Evolutionary conservation across 2,113 vertebrate genomes (phyloP).

Genomic region (Pangasianodon gigas): DNA sequence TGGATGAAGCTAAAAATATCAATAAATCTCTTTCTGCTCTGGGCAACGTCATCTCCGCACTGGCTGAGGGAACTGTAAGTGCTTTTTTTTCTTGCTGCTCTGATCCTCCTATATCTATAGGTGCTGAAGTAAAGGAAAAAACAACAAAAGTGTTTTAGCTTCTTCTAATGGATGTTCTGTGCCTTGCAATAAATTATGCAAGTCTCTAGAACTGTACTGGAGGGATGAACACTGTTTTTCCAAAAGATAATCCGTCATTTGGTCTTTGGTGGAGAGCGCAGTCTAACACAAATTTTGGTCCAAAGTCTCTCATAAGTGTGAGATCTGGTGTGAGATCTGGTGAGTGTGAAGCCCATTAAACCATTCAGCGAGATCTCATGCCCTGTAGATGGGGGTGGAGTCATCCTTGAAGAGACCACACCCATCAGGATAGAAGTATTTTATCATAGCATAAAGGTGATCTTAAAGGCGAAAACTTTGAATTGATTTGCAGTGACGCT

Average conservation of each 20-base stretch:
- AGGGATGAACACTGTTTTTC: neutral
- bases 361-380: neutral
- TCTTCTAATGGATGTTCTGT: neutral
- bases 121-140: neutral
- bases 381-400: neutral
- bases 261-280: neutral
- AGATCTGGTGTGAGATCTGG: neutral
- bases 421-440: neutral
- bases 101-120: neutral
- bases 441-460: neutral
- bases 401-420: neutral
- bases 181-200: neutral
- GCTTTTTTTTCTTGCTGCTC: neutral
- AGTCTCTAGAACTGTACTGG: neutral
- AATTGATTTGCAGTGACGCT: too few relatives aligned
- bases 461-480: neutral
- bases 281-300: neutral
- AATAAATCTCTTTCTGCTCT: conserved; percentile 97
- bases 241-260: neutral
- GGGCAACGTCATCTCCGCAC: conserved; percentile 93
- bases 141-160: neutral
- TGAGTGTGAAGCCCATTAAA: neutral
- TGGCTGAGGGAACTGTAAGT: conserved; percentile 93
- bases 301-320: neutral
- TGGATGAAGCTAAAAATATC: conserved; percentile 99